Base-by-base conservation (phyloP, 1,140 invertebrate genomes). In the Calephelis virginiensis region DNA sequence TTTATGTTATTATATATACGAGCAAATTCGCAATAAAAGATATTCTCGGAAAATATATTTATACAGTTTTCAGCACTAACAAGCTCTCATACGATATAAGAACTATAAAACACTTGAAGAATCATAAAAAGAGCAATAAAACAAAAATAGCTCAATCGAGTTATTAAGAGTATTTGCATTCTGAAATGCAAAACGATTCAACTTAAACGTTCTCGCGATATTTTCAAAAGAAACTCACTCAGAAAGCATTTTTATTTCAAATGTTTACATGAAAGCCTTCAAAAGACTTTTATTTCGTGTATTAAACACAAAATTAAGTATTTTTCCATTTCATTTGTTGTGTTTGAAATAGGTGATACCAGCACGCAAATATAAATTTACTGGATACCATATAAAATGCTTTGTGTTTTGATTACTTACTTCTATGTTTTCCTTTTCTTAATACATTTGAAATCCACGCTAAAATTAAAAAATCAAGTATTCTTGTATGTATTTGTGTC, bases 141-240 rank as follows among this genome's bases (percentile, higher is more conserved):
- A 46, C 14, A 45, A 47, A 62, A 62, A 56, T 17, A 45, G 45
- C 40, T 64, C 49, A 43, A 43, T 62, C 47, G 40, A 46, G 49
- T 37, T 53, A 40, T 64, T 17, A 64, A 64, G 17, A 53, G 49
- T 64, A 56, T 64, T 64, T 64, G 63, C 63, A 64, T 63, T 63
- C 28, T 47, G 47, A 63, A 63, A 63, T 64, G 49, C 48, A 64
- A 64, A 53, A 64, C 48, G 48, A 53, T 56, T 64, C 48, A 64
- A 40, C 63, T 14, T 64, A 50, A 64, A 49, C 47, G 63, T 49
- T 64, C 49, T 50, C 49, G 50, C 49, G 63, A 64, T 28, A 49
- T 63, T 64, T 64, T 64, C 63, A 64, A 64, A 64, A 50, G 50
- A 64, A 64, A 64, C 50, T 56, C 13, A 11, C 53, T 56, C 53